Evolutionary conservation across 2,888 invertebrate genomes (phyloP), one percentile per base, ranked within the genome.

Genomic region (Megalurothrips usitatus): DNA sequence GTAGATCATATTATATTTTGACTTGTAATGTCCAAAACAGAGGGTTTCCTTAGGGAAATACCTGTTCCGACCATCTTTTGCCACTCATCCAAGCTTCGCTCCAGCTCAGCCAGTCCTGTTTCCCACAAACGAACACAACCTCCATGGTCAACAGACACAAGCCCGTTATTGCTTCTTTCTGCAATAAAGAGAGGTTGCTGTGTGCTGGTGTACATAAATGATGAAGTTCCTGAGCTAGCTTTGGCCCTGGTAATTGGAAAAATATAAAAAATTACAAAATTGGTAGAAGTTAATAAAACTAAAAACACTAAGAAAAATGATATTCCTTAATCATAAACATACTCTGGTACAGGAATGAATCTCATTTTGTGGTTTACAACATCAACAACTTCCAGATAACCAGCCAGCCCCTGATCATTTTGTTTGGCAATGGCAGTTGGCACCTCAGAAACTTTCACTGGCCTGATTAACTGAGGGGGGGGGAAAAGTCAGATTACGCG

Each of bases 41-140:
- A 43, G 34, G 34, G 34, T 43, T 43, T 43, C 34, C 34, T 43
- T 58, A 17, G n/a, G 43, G 12, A 49, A 48, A 80, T 49, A 82
- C 83, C 83, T 12, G 81, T 81, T 10, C 86, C 87, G 4, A 88
- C 81, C 85, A 86, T 85, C 83, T 83, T 85, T 12, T 86, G 86
- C 91, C 91, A 91, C 81, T 88, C 87, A 1, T 86, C 85, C 43
- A 90, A 85, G 1, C 87, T 87, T 68, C 84, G 85, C 82, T 88
- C 87, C 58, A 91, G 86, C 81, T 87, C 86, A 12, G 85, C 84
- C 26, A 87, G 84, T 0, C 88, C 87, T 19, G 89, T 88, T 85
- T 91, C 90, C 90, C 90, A 91, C 19, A 89, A 84, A 52, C 90
- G 85, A 68, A 91, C 86, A 82, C 88, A 88, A 1, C 91, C 91